A percentile compares a stretch with the other conserved stretches of the same genome.
Evolutionary conservation across 2,888 invertebrate species (phyloP).

Genomic region (Synergus laeviventris): DNA sequence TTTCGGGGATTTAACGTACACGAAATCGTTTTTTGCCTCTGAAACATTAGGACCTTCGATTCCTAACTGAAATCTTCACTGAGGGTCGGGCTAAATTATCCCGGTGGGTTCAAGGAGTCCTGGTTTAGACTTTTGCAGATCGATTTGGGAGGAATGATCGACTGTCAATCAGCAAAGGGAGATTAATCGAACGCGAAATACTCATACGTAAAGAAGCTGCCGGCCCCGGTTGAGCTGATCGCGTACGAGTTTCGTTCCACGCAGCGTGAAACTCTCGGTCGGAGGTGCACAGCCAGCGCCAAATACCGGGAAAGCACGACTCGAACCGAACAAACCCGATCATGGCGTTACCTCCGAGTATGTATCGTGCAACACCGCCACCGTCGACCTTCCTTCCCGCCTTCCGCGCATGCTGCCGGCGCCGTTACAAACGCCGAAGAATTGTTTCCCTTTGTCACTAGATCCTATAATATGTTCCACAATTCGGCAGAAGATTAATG

Average conservation of each 20-base stretch:
- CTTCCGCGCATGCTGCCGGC: slow-evolving; percentile 57
- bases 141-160: background rate
- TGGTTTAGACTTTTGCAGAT: background rate
- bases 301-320: slow-evolving; percentile 49
- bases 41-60: background rate
- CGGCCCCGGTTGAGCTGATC: slow-evolving; percentile 71
- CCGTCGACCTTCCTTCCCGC: slow-evolving; percentile 59
- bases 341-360: slow-evolving; percentile 52
- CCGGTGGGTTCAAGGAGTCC: background rate
- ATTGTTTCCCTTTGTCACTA: slow-evolving; percentile 42
- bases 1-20: background rate
- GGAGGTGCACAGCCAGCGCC: slow-evolving; percentile 68
- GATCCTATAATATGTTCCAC: background rate
- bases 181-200: slow-evolving; percentile 55
- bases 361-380: slow-evolving; percentile 53
- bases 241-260: slow-evolving; percentile 73
- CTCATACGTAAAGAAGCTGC: slow-evolving; percentile 67
- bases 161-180: slow-evolving; percentile 23
- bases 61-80: background rate
- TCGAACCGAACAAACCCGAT: slow-evolving; percentile 64
- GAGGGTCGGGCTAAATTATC: background rate
- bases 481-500: too few species aligned
- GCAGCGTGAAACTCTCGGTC: slow-evolving; percentile 69
- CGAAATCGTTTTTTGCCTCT: background rate
- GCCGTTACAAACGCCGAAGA: slow-evolving; percentile 41